Conservation (phyloP, 1,140 invertebrate species). For the Oedothorax gibbosus region DNA sequence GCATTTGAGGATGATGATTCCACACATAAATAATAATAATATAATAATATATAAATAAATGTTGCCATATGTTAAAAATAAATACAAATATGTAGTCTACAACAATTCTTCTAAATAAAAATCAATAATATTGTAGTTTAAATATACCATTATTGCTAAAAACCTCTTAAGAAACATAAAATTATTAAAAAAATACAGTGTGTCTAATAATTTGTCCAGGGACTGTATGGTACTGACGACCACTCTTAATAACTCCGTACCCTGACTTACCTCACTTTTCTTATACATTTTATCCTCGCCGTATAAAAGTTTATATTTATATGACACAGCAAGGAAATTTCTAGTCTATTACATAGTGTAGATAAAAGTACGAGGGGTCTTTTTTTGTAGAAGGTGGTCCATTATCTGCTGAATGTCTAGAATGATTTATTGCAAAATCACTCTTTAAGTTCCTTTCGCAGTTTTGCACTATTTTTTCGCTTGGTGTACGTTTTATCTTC, state of each 20-base stretch:
- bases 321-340: conserved; percentile 7
- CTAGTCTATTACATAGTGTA: conserved; percentile 34
- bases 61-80: no score
- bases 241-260: not conserved
- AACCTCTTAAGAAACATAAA: no score
- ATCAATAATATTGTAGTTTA: no score
- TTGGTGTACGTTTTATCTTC: conserved; percentile 4
- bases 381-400: conserved; percentile 11
- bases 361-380: conserved; percentile 26
- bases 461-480: conserved; percentile 20
- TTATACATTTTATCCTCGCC: not conserved
- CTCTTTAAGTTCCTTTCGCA: conserved; percentile 32
- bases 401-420: conserved; percentile 44
- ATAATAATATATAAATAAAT: no score
- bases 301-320: conserved; percentile 47
- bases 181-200: no score
- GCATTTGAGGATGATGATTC: no score
- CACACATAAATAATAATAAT: no score
- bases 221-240: no score
- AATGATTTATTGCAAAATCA: conserved; percentile 54
- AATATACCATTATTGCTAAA: no score
- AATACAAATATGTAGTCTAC: no score
- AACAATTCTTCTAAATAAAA: no score
- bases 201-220: no score
- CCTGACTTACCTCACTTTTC: conserved; percentile 8